Evolutionary conservation across 2,797 vertebrate genomes (phyloP).

Genomic region (Lates japonicus): DNA sequence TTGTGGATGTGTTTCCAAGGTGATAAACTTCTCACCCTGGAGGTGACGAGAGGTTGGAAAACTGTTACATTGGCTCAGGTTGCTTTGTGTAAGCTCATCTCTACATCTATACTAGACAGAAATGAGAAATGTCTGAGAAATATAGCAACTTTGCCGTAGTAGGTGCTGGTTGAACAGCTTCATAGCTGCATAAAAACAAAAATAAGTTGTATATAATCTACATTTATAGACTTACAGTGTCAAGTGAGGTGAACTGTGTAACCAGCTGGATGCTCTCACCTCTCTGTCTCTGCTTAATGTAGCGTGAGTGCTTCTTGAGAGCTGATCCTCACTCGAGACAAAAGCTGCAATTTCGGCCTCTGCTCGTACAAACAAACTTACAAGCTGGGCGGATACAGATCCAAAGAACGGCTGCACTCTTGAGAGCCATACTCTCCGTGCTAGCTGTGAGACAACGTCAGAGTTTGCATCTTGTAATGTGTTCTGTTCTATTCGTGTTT

Average conservation of each 20-base stretch:
- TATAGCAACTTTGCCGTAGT: not conserved
- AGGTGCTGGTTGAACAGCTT: not conserved
- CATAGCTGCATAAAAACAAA: constrained; percentile 17
- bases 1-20: constrained; percentile 84
- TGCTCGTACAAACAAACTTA: constrained; percentile 53
- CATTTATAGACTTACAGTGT: constrained; percentile 7
- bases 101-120: not conserved
- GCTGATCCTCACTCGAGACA: constrained; percentile 63
- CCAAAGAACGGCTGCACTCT: constrained; percentile 44
- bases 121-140: not conserved
- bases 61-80: constrained; percentile 55
- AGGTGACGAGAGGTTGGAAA: constrained; percentile 75
- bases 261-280: constrained; percentile 69
- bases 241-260: constrained; percentile 64
- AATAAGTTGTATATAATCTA: constrained; percentile 7
- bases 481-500: constrained; percentile 51
- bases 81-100: constrained; percentile 15
- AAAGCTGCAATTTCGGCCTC: constrained; percentile 63
- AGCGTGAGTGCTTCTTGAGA: constrained; percentile 53
- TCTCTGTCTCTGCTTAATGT: constrained; percentile 63
- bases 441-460: constrained; percentile 24
- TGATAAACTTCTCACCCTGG: constrained; percentile 86
- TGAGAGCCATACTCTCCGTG: constrained; percentile 37
- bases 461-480: constrained; percentile 40
- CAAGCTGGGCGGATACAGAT: constrained; percentile 58